A percentile compares a stretch with the other conserved stretches of the same genome.
These are phyloP conservation scores for Lamprotornis superbus DNA, from an alignment of 2,113 vertebrate genomes.

Conservation along the genomic window DNA sequence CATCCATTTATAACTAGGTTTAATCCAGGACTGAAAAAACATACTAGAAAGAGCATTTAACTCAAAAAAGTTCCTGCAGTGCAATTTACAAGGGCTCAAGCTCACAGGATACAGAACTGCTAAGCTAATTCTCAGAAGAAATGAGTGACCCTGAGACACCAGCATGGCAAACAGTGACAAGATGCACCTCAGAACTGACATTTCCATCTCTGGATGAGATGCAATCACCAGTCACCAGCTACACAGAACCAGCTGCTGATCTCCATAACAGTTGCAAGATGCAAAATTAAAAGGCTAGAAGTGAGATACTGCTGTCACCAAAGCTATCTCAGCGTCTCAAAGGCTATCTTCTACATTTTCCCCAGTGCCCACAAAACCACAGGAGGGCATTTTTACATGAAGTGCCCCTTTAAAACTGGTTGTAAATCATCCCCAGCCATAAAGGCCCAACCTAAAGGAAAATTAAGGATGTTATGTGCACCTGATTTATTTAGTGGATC, in stretches of 20 bases:
- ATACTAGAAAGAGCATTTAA: not conserved
- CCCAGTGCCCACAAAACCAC: not conserved
- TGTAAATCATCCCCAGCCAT: not conserved
- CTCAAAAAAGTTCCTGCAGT: not conserved
- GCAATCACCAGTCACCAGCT: not conserved
- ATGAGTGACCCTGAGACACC: not conserved
- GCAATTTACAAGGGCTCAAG: not conserved
- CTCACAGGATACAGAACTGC: not conserved
- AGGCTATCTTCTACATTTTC: not conserved
- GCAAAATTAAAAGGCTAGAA: not conserved
- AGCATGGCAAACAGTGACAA: not conserved
- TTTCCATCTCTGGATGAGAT: not conserved
- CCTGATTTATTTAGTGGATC: not conserved
- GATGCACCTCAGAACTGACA: not conserved
- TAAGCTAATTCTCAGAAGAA: not conserved
- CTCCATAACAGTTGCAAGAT: accelerated
- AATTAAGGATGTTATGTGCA: not conserved
- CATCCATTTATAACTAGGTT: not conserved
- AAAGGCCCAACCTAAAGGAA: not conserved
- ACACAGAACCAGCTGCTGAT: not conserved
- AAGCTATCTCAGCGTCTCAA: not conserved
- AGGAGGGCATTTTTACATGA: not conserved
- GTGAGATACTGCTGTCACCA: not conserved
- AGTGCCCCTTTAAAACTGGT: not conserved
- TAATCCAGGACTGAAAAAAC: not conserved